Percentiles rank a stretch among this genome's conserved stretches.
These are phyloP conservation scores for Vulpes vulpes DNA, from an alignment of 2,113 vertebrate genomes.

Conservation along the genomic window DNA sequence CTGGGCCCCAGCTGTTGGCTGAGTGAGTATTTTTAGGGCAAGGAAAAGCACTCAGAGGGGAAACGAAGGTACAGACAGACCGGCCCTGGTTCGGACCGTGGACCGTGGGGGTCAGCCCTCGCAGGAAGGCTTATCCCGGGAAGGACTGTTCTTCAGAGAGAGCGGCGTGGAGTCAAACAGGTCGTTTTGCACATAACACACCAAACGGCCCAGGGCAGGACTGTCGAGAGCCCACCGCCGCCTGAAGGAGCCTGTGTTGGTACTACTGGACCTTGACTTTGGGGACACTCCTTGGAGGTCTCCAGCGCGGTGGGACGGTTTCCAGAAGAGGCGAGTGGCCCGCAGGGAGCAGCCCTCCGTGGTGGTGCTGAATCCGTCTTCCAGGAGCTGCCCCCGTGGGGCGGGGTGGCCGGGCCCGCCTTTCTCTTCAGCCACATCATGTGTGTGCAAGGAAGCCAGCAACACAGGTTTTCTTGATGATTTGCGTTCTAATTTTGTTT, in stretches of 20 bases:
- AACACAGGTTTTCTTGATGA: constrained; percentile 89
- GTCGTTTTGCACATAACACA: constrained; percentile 87
- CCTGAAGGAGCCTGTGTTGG: constrained; percentile 81
- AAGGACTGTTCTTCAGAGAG: constrained; percentile 76
- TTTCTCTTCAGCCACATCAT: constrained; percentile 26
- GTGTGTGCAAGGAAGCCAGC: constrained; percentile 86
- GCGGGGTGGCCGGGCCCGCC: constrained; percentile 53
- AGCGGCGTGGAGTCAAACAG: constrained; percentile 25
- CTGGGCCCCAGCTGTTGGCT: constrained; percentile 69
- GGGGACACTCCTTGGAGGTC: constrained; percentile 45
- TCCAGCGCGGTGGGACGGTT: constrained; percentile 21
- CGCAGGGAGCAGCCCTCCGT: constrained; percentile 79
- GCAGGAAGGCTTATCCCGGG: constrained; percentile 75
- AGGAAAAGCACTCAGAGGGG: constrained; percentile 43
- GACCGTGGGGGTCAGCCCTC: constrained; percentile 75
- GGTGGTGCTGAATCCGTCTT: constrained; percentile 78
- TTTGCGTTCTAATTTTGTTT: constrained; percentile 94
- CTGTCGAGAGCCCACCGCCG: neutral
- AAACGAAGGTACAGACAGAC: constrained; percentile 46
- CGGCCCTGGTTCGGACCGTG: constrained; percentile 40
- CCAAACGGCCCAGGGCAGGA: constrained; percentile 7
- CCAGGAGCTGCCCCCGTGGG: constrained; percentile 88
- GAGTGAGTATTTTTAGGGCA: constrained; percentile 60
- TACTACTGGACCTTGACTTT: constrained; percentile 81
- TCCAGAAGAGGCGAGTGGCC: constrained; percentile 58